These are phyloP conservation scores for Agrenia bidenticulata DNA, from an alignment of 2,888 invertebrate genomes.

Conservation along the genomic window DNA sequence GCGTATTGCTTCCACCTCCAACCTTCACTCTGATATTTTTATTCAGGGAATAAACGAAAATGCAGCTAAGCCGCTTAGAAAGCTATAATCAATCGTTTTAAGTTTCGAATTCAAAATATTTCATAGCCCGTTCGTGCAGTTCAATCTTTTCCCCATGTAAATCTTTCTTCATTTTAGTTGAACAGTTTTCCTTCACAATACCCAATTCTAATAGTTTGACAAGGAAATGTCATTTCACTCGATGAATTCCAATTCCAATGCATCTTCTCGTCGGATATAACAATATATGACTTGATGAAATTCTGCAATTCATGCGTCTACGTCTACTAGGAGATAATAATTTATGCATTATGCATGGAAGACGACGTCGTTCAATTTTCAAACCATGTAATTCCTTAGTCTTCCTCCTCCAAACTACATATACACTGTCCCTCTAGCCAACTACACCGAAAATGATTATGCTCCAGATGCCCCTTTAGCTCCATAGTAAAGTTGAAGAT, in stretches of 20 bases:
- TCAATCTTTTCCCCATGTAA: background rate
- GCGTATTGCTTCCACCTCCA: too few species aligned
- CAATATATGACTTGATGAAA: background rate
- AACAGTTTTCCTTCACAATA: too few species aligned
- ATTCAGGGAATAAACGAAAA: background rate
- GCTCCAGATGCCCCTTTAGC: background rate
- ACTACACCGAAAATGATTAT: conserved; percentile 5
- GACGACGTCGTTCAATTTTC: conserved; percentile 10
- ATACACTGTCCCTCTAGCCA: too few species aligned
- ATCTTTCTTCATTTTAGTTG: too few species aligned
- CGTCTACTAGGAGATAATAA: too few species aligned
- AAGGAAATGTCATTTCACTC: conserved; percentile 24
- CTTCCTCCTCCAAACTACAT: too few species aligned
- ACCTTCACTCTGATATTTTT: too few species aligned
- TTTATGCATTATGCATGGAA: conserved; percentile 11
- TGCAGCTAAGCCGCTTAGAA: conserved; percentile 9
- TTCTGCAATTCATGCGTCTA: conserved; percentile 19
- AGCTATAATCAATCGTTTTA: conserved; percentile 1
- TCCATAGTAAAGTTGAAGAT: background rate
- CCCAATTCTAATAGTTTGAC: background rate
- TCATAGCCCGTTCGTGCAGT: conserved; percentile 7
- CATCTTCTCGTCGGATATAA: background rate
- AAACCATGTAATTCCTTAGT: background rate
- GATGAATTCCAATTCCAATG: background rate
- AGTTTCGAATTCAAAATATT: conserved; percentile 15